Percentiles rank a stretch among this genome's conserved stretches.
Evolutionary conservation across 2,113 vertebrate genomes (phyloP).

Genomic region (Cyprinodon brontotheroides): DNA sequence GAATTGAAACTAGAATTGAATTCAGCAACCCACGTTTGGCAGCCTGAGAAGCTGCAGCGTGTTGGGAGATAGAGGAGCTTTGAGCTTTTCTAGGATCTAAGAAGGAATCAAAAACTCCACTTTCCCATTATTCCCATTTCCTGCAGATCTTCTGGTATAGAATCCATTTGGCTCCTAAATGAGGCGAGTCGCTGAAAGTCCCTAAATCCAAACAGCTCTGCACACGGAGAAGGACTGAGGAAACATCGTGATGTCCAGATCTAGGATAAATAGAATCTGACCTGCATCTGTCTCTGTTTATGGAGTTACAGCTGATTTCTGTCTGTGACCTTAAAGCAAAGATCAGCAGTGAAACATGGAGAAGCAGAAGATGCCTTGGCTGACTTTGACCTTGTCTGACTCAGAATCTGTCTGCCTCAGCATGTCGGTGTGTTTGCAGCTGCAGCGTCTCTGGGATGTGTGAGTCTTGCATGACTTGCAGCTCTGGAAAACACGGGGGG

Average conservation of each 20-base stretch:
- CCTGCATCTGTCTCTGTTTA: constrained; percentile 31
- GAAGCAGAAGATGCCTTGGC: not conserved
- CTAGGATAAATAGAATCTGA: constrained; percentile 41
- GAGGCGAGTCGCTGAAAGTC: constrained; percentile 27
- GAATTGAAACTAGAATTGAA: too few relatives aligned
- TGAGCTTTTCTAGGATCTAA: too few relatives aligned
- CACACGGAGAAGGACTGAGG: constrained; percentile 23
- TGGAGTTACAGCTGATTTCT: constrained; percentile 22
- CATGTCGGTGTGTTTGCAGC: constrained; percentile 37
- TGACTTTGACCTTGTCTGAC: constrained; percentile 1
- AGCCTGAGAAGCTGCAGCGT: not conserved
- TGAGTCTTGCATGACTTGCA: constrained; percentile 15
- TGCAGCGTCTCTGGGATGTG: constrained; percentile 8
- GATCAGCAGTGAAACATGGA: too few relatives aligned
- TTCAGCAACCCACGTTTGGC: too few relatives aligned
- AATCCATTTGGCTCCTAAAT: constrained; percentile 33
- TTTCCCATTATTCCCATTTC: not conserved
- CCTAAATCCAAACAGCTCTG: constrained; percentile 18
- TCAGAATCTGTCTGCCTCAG: constrained; percentile 8
- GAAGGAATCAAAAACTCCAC: too few relatives aligned
- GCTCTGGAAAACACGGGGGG: not conserved
- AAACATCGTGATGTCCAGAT: constrained; percentile 6
- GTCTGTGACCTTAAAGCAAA: too few relatives aligned
- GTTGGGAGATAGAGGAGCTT: not conserved
- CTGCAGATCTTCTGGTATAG: constrained; percentile 6